These are phyloP conservation scores for Tapirus terrestris DNA, from an alignment of 2,113 vertebrate genomes.

Conservation along the genomic window DNA sequence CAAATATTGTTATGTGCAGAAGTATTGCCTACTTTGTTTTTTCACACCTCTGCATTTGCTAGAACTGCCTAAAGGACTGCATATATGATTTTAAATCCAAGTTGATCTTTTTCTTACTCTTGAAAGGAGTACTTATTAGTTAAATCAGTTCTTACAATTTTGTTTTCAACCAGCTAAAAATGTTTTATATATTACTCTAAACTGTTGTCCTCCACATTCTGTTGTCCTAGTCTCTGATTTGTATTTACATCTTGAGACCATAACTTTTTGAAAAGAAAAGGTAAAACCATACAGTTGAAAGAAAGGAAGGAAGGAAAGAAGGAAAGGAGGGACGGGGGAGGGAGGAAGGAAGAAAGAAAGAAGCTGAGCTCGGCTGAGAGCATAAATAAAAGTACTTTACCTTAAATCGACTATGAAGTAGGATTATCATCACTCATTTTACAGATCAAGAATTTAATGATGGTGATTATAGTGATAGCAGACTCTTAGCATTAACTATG, in stretches of 20 bases:
- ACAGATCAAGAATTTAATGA: not conserved
- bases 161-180: conserved; percentile 89
- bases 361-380: not conserved
- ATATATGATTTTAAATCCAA: conserved; percentile 90
- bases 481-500: not conserved
- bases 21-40: conserved; percentile 91
- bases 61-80: conserved; percentile 93
- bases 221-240: conserved; percentile 96
- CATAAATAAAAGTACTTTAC: not conserved
- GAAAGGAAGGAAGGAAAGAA: not conserved
- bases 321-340: not conserved
- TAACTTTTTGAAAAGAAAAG: conserved; percentile 97
- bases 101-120: conserved; percentile 89
- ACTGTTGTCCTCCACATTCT: conserved; percentile 93
- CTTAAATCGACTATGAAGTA: not conserved
- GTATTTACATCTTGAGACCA: conserved; percentile 96
- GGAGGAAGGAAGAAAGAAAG: not conserved
- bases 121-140: conserved; percentile 89
- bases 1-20: conserved; percentile 91
- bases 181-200: conserved; percentile 90
- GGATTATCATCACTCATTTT: not conserved
- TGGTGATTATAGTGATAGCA: not conserved
- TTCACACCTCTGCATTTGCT: conserved; percentile 95
- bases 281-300: conserved; percentile 84
- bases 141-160: conserved; percentile 90